These are phyloP conservation scores for Trachymyrmex cornetzi DNA, from an alignment of 1,140 invertebrate species.

Conservation along the genomic window DNA sequence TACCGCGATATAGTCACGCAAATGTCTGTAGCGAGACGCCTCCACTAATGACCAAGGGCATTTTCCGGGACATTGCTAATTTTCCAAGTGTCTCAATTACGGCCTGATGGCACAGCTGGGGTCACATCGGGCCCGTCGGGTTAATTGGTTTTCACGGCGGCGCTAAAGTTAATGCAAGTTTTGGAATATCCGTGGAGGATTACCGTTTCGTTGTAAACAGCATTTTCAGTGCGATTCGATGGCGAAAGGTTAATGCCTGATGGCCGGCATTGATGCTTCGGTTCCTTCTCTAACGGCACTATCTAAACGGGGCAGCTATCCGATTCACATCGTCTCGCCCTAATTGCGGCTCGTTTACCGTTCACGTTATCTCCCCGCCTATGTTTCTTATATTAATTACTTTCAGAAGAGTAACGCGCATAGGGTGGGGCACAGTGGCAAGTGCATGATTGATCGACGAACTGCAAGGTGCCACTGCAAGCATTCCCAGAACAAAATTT, in stretches of 20 bases:
- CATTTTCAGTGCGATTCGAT: constrained; percentile 16
- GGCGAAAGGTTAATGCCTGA: constrained; percentile 31
- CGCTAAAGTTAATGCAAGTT: constrained; percentile 45
- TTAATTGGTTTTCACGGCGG: constrained; percentile 72
- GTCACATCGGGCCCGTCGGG: constrained; percentile 36
- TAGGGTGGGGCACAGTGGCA: constrained; percentile 35
- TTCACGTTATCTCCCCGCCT: constrained; percentile 42
- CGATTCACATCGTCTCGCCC: constrained; percentile 39
- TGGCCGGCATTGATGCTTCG: not conserved
- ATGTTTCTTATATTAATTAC: constrained; percentile 65
- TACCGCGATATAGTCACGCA: not conserved
- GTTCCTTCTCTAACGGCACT: not conserved
- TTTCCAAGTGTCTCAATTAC: constrained; percentile 74
- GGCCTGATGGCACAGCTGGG: constrained; percentile 46
- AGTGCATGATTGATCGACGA: constrained; percentile 59
- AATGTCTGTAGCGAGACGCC: constrained; percentile 20
- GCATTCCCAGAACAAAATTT: constrained; percentile 50
- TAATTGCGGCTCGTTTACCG: constrained; percentile 65
- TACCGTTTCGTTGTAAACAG: constrained; percentile 30
- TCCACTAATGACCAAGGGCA: constrained; percentile 67
- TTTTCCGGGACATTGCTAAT: constrained; percentile 69
- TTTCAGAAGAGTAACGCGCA: constrained; percentile 53
- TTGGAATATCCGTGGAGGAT: constrained; percentile 29
- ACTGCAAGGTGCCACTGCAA: constrained; percentile 44
- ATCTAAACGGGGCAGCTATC: constrained; percentile 21